Conservation (phyloP, 2,113 vertebrate genomes). For the Tetrao urogallus region DNA sequence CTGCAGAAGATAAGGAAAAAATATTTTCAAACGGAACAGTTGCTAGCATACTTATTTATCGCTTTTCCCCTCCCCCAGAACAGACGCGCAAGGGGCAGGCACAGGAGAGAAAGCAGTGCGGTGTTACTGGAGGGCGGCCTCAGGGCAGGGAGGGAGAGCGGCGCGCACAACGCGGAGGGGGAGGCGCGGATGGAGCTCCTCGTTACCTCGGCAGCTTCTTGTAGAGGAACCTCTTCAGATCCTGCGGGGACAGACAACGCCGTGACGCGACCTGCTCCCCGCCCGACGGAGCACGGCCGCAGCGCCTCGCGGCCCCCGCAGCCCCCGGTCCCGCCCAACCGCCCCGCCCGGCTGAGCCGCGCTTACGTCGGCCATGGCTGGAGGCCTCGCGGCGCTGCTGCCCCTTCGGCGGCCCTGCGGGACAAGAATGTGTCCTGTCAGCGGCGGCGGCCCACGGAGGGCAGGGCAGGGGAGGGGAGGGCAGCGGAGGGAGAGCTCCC, state of each 20-base stretch:
- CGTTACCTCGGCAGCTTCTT: slow-evolving; percentile 93
- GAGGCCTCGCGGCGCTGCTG: background rate
- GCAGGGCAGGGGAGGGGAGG: no score
- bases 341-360: background rate
- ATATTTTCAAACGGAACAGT: background rate
- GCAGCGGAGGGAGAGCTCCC: no score
- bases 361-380: slow-evolving; percentile 48
- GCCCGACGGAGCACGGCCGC: background rate
- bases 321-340: background rate
- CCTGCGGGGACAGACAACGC: slow-evolving; percentile 78
- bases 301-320: no score
- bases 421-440: background rate
- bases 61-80: background rate
- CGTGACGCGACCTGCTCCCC: background rate
- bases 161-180: no score
- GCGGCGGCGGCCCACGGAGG: no score
- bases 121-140: no score
- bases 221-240: slow-evolving; percentile 93
- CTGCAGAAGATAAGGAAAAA: slow-evolving; percentile 62
- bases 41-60: background rate
- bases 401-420: slow-evolving; percentile 1
- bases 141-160: no score
- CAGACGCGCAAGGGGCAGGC: rapidly evolving
- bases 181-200: background rate
- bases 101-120: no score